Base-by-base conservation (phyloP, 2,113 vertebrate species). In the Ammodytes dubius region DNA sequence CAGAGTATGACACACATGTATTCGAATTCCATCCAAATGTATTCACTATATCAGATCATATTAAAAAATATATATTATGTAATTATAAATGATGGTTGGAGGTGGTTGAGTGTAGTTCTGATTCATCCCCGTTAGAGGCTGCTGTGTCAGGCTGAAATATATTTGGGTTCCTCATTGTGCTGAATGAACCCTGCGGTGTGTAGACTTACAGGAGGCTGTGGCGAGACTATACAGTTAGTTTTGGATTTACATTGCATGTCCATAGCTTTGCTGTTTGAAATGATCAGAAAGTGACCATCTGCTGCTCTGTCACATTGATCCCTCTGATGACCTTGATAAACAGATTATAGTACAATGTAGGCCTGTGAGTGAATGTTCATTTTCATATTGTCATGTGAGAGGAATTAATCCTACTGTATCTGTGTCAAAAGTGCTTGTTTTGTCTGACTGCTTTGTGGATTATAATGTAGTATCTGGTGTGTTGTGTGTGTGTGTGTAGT, bases 321-420 rank as follows among this genome's bases (percentile, higher is more conserved):
- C 75, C 10, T 73, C 58, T 52, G 17, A 58, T 77, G 81, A 79
- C 87, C 83, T 39, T 75, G 60, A 78, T 81, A 70, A 65, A 76
- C 56, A 77, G 37, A 84, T 73, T 54, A 27, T 27, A 67, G 6
- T 10, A 61, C 12, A 59, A 57, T 57, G 39, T 43, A 10, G 43
- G n/a, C 52, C 39, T 76, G 14, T 42, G 37, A 60, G 37, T 59
- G 9, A 42, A 54, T 35, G 57, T 19, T 85, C 4, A 45, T 59
- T 64, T 68, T 71, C 68, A 74, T 70, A 45, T 59, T 64, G 64
- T 71, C 68, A 74, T 70, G 76, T 40, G 11, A 82, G 11, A 47
- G 52, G 64, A 73, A 78, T 87, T 75, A 74, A 17, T 42, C 6
- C 9, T 12, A 17, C 37, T 73, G 2, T 69, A 11, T 88, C 1